Evolutionary conservation across 2,113 vertebrate species (phyloP), one percentile per base, ranked within the genome.

Genomic region (Mesoclemmys tuberculata): DNA sequence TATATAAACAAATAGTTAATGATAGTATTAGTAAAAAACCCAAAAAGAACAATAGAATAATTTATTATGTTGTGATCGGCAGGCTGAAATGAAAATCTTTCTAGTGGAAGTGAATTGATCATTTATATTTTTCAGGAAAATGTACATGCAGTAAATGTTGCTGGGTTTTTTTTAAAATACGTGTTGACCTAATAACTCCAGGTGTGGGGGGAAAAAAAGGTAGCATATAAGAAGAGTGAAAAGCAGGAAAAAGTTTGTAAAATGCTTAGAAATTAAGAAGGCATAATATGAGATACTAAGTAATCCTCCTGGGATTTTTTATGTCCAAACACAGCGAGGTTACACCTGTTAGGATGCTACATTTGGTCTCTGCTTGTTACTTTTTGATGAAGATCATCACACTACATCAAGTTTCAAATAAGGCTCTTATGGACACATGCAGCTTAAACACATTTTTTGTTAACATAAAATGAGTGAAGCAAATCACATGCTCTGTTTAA

Each of bases 91-190:
- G 11, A 82, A 90, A 54, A 21, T 82, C 2, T 74, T 78, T 87
- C 35, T 51, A 81, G 7, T 41, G 12, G 19, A 51, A 44, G 38
- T 29, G 61, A 84, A 71, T 11, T 29, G 9, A 58, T 44, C 26
- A n/a, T n/a, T 84, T 35, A 38, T 51, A 51, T 84, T 44, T 14
- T 61, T 29, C n/a, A 84, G 79, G 35, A 44, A 80, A 81, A 35
- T 1, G 2, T 55, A 16, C 0, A 22, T 13, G 2, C 41, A 44
- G 1, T 38, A 91, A 80, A 82, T 84, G 22, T 0, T 2, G 38
- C 9, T 64, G 2, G 14, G 18, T 80, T 2, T 1, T 49, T 52
- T 58, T 58, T 58, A 10, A 75, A 75, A 41, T 13, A 75, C 2
- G 44, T 44, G 6, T 75, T 75, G 71, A 44, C 41, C 41, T 75